Percentiles rank a stretch among this genome's conserved stretches.
Evolutionary conservation across 2,113 vertebrate species (phyloP).

Genomic region (Prunella himalayana): DNA sequence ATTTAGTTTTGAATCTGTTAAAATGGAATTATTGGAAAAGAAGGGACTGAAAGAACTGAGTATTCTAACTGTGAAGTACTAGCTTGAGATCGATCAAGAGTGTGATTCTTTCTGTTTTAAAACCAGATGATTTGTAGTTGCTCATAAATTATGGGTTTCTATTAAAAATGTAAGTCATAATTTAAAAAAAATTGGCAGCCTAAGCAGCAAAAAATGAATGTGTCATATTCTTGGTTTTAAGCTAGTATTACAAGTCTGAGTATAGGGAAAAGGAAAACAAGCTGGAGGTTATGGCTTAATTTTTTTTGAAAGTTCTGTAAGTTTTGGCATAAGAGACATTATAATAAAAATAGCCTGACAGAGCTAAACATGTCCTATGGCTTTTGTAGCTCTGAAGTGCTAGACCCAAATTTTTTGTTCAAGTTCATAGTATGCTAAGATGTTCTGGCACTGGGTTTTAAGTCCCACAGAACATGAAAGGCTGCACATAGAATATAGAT

Average conservation of each 20-base stretch:
- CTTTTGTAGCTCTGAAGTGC: not conserved
- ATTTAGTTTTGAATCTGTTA: not conserved
- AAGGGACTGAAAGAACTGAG: not conserved
- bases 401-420: not conserved
- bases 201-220: conserved; percentile 19
- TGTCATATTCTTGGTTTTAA: conserved; percentile 41
- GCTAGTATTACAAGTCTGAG: conserved; percentile 31
- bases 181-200: not conserved
- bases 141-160: conserved; percentile 55
- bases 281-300: not conserved
- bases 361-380: not conserved
- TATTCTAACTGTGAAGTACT: not conserved
- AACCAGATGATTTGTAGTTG: conserved; percentile 41
- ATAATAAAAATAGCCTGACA: conserved; percentile 12
- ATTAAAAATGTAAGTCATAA: conserved; percentile 53
- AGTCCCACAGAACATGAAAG: not conserved
- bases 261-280: conserved; percentile 41
- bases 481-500: not conserved
- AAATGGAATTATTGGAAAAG: not conserved
- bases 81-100: conserved; percentile 21
- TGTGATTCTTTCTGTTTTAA: conserved; percentile 47
- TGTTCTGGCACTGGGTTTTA: not conserved
- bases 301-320: not conserved
- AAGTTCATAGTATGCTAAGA: not conserved
- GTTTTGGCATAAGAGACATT: not conserved